Base-by-base conservation (phyloP, 2,113 vertebrate genomes). In the Phalacrocorax brasilianus region DNA sequence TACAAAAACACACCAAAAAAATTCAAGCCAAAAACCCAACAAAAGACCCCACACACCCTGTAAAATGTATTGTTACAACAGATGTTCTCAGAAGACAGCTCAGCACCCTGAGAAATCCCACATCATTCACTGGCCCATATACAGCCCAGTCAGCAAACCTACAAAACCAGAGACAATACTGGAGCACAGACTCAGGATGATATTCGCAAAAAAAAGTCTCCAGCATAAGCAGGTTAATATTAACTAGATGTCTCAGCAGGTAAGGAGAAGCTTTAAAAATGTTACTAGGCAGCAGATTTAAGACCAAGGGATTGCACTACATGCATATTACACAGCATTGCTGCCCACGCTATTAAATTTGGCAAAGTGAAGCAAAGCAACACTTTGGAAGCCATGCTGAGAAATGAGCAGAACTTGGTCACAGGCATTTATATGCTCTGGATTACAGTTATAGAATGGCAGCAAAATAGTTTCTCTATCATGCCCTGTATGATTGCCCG, bases 271-370 rank as follows among this genome's bases (percentile, higher is more conserved):
- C 23, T 50, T 8, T 68, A 35, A 28, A 11, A 20, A 2, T 23
- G 22, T 44, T 49, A 11, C 26, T 12, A 13, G 27, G 53, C 42
- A 66, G 65, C 52, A 61, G 38, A 20, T 40, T 16, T 5, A 27
- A 56, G 65, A 47, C 5, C 12, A 12, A 30, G 26, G 18, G 42
- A 11, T 8, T 6, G 18, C 20, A 47, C 8, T 14, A 23, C 32
- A 52, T 1, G 17, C 3, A 0, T 5, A 28, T 14, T 2, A 27
- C 3, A 14, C 0, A 7, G n/a, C 42, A 38, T 9, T 11, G 2
- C 35, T 44, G 23, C 45, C 45, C 32, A 1, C 8, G 45, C 30
- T 11, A 2, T 18, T 35, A 14, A 18, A 24, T 20, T 15, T 3
- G 21, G 27, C 38, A 42, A 42, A n/a, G 8, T 0, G 5, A 62